A percentile compares a stretch with the other conserved stretches of the same genome.
phyloP scores from a whole-genome alignment of 2,888 invertebrate species.

The Cantharis nigra region DNA sequence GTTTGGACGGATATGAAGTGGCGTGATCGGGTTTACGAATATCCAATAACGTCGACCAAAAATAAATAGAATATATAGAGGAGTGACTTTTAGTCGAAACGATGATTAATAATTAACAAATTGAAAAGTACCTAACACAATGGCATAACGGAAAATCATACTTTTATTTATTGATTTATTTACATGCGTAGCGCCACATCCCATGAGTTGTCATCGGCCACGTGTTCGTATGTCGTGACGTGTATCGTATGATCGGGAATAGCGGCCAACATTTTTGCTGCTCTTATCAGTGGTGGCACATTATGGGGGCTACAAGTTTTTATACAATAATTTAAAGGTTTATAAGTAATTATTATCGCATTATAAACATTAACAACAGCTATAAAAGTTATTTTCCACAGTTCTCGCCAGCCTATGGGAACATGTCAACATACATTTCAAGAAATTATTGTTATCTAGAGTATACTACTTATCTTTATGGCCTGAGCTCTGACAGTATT shows the following conservation, averaged over 20 bases:
- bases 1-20: neutral
- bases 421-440: neutral
- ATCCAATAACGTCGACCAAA: neutral
- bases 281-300: neutral
- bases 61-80: neutral
- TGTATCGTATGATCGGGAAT: conserved; percentile 36
- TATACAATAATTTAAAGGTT: neutral
- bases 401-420: neutral
- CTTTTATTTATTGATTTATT: conserved; percentile 26
- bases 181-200: conserved; percentile 31
- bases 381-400: neutral
- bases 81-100: neutral
- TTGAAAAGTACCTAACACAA: neutral
- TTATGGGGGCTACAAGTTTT: neutral
- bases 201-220: conserved; percentile 23
- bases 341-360: neutral
- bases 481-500: no score
- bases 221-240: conserved; percentile 32
- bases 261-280: neutral
- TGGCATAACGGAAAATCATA: conserved; percentile 1
- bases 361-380: neutral
- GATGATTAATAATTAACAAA: neutral
- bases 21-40: neutral
- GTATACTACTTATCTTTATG: no score
- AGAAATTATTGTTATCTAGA: no score